Percentiles rank a stretch among this genome's conserved stretches.
Evolutionary conservation across 2,888 invertebrate species (phyloP).

Genomic region (Actias luna): DNA sequence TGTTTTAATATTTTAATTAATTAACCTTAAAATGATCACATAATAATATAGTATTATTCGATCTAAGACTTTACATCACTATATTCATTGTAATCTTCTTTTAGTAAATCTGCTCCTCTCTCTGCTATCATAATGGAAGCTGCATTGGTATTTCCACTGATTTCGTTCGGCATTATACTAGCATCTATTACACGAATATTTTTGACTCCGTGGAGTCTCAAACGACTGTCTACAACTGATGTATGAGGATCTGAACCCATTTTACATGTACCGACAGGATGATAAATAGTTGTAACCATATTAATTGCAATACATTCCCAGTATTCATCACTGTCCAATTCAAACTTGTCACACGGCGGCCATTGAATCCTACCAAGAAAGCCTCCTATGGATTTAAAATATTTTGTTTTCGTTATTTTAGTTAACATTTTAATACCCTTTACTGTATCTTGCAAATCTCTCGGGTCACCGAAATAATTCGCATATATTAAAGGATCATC

Average conservation of each 20-base stretch:
- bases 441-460: conserved; percentile 22
- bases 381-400: conserved; percentile 23
- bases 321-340: conserved; percentile 30
- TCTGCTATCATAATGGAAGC: conserved; percentile 83
- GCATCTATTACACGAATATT: conserved; percentile 83
- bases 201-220: conserved; percentile 75
- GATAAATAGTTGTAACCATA: conserved; percentile 73
- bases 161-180: conserved; percentile 82
- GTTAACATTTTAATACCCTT: conserved; percentile 26
- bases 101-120: conserved; percentile 81
- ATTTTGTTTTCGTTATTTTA: conserved; percentile 21
- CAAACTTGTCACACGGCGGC: conserved; percentile 23
- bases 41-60: neutral
- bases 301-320: conserved; percentile 26
- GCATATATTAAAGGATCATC: conserved; percentile 24
- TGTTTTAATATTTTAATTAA: too few species aligned
- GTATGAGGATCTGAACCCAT: conserved; percentile 74
- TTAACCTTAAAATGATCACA: too few species aligned
- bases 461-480: conserved; percentile 25
- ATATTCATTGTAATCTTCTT: conserved; percentile 36
- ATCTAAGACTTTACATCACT: neutral
- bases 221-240: conserved; percentile 67
- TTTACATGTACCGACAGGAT: conserved; percentile 82
- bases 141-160: conserved; percentile 82
- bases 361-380: conserved; percentile 28